Evolutionary conservation across 1,140 invertebrate species (phyloP).

Genomic region (Eriosoma lanigerum): DNA sequence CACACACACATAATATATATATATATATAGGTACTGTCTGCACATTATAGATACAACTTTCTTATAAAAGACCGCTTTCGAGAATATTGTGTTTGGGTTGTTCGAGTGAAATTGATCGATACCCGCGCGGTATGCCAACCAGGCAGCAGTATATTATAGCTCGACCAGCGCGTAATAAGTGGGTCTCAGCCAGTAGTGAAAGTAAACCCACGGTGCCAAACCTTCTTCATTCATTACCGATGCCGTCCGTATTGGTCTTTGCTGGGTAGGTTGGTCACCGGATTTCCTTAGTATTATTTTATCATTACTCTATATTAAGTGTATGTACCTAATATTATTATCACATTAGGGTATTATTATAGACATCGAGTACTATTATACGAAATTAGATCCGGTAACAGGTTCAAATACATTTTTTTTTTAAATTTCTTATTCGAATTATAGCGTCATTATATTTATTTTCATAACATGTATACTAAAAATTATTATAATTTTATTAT

Average conservation of each 20-base stretch:
- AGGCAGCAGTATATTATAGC: background rate
- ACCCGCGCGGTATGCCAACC: constrained; percentile 25
- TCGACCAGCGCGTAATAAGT: constrained; percentile 29
- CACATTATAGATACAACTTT: constrained; percentile 29
- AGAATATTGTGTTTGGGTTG: constrained; percentile 34
- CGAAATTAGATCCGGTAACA: too few species aligned
- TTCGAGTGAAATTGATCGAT: constrained; percentile 47
- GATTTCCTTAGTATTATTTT: too few species aligned
- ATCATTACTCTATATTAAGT: too few species aligned
- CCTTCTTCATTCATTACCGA: constrained; percentile 43
- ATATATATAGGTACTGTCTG: background rate
- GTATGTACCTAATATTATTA: too few species aligned
- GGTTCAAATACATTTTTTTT: too few species aligned
- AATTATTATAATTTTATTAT: too few species aligned
- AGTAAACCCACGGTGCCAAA: constrained; percentile 48
- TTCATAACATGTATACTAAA: too few species aligned
- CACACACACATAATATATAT: too few species aligned
- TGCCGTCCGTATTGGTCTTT: background rate
- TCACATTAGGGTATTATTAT: too few species aligned
- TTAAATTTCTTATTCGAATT: too few species aligned
- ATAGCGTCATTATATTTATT: too few species aligned
- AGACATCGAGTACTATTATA: too few species aligned
- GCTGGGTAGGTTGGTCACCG: constrained; percentile 1
- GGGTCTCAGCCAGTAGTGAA: constrained; percentile 42
- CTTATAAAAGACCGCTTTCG: constrained; percentile 48